Conservation (phyloP, 1,140 invertebrate species). For the Drosophila bipectinata region DNA sequence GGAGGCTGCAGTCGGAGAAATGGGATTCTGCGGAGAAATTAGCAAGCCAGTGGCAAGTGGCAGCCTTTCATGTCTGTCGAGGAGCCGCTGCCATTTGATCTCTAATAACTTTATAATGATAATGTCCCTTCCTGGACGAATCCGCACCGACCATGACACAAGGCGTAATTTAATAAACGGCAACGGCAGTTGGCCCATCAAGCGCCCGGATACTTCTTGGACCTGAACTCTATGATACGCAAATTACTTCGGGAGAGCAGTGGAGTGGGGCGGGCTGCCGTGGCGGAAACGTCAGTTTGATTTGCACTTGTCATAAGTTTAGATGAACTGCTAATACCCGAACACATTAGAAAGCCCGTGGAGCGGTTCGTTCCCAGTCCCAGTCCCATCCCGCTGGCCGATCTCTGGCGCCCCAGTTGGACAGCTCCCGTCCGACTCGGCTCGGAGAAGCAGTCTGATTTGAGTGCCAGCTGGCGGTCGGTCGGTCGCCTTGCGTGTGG, state of each 20-base stretch:
- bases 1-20: neutral
- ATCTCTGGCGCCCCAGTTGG: slow-evolving; percentile 33
- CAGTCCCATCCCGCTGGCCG: slow-evolving; percentile 13
- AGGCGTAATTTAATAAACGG: slow-evolving; percentile 77
- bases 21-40: slow-evolving; percentile 31
- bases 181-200: slow-evolving; percentile 33
- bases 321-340: slow-evolving; percentile 81
- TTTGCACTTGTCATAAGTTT: slow-evolving; percentile 82
- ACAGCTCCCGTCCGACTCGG: slow-evolving; percentile 33
- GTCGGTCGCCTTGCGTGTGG: slow-evolving; percentile 42
- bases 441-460: slow-evolving; percentile 29
- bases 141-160: slow-evolving; percentile 32
- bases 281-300: slow-evolving; percentile 80
- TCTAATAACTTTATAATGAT: slow-evolving; percentile 82
- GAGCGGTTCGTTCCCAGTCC: slow-evolving; percentile 12
- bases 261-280: slow-evolving; percentile 16
- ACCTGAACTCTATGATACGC: slow-evolving; percentile 66
- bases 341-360: slow-evolving; percentile 79
- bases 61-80: slow-evolving; percentile 24
- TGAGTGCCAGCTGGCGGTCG: slow-evolving; percentile 50
- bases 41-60: slow-evolving; percentile 9
- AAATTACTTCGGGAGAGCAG: slow-evolving; percentile 52
- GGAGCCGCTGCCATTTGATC: slow-evolving; percentile 33
- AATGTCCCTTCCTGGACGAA: slow-evolving; percentile 59
- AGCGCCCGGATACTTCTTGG: slow-evolving; percentile 18